A percentile compares a stretch with the other conserved stretches of the same genome.
Evolutionary conservation across 2,113 vertebrate genomes (phyloP).

Genomic region (Melospiza georgiana): DNA sequence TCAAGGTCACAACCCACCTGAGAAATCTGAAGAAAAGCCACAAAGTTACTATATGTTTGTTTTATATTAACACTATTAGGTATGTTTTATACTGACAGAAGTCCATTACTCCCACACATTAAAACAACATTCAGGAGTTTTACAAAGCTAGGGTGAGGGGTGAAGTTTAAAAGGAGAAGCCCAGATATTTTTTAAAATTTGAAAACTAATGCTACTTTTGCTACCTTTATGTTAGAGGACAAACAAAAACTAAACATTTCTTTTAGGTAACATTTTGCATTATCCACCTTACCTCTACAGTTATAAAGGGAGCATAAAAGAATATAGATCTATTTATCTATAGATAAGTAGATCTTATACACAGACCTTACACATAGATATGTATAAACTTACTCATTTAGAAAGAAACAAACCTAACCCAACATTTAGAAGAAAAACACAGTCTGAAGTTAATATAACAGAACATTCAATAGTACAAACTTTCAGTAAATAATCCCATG

Average conservation of each 20-base stretch:
- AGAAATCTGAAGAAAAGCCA: background rate
- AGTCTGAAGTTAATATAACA: background rate
- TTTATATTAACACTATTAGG: background rate
- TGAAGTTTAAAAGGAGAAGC: background rate
- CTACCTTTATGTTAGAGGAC: background rate
- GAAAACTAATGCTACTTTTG: background rate
- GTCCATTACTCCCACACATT: background rate
- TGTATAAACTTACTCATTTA: background rate
- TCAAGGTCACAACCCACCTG: background rate
- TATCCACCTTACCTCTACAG: background rate
- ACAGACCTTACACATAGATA: background rate
- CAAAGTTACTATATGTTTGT: background rate
- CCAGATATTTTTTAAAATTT: background rate
- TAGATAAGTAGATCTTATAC: background rate
- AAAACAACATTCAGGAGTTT: background rate
- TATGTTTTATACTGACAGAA: background rate
- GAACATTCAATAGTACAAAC: background rate
- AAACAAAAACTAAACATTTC: background rate
- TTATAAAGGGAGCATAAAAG: background rate
- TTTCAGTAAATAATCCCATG: background rate
- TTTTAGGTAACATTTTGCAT: background rate
- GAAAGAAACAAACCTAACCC: background rate
- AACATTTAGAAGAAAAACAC: background rate
- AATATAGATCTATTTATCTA: background rate
- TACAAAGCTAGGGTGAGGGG: background rate